Evolutionary conservation across 2,797 vertebrate species (phyloP), one percentile per base, ranked within the genome.

Genomic region (Acrossocheilus wenchowensis): DNA sequence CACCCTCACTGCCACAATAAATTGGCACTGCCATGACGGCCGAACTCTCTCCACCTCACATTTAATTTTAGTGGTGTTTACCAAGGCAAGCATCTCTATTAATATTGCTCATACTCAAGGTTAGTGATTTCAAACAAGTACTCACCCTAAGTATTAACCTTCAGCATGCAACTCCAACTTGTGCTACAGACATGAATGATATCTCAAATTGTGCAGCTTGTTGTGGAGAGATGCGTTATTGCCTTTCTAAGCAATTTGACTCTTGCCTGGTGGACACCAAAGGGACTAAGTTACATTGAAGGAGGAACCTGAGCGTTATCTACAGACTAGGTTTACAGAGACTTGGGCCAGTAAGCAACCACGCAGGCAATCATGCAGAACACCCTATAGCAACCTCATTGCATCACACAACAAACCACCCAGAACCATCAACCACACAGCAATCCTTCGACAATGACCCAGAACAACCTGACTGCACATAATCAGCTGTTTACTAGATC

Each of bases 31-130:
- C 54, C 41, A 74, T 34, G 15, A 57, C 82, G 8, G 9, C 57
- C 77, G 43, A 66, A 48, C 57, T 74, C 57, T 66, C 43, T 66
- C 34, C 30, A 41, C 43, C 72, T 39, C 43, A 39, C 72, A 52
- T 66, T 77, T 34, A 52, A 19, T 77, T 52, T 66, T 62, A 77
- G 6, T 17, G 6, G 34, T 41, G 36, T 78, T 62, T 62, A 78
- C 54, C 23, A 60, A 43, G 54, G 77, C 36, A 62, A 17, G 36
- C 54, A 26, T 78, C 36, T 41, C 68, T 71, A 71, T 71, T 41
- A 43, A 14, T 41, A 62, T 78, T 78, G 77, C 77, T 78, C 23
- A 78, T 17, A 26, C 14, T 78, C 36, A 62, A 62, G 36, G 23
- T 78, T 39, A 36, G 30, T 2, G 6, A 36, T 78, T 57, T 62